A percentile compares a stretch with the other conserved stretches of the same genome.
Evolutionary conservation across 2,888 invertebrate genomes (phyloP).

Genomic region (Crossocerus cetratus): DNA sequence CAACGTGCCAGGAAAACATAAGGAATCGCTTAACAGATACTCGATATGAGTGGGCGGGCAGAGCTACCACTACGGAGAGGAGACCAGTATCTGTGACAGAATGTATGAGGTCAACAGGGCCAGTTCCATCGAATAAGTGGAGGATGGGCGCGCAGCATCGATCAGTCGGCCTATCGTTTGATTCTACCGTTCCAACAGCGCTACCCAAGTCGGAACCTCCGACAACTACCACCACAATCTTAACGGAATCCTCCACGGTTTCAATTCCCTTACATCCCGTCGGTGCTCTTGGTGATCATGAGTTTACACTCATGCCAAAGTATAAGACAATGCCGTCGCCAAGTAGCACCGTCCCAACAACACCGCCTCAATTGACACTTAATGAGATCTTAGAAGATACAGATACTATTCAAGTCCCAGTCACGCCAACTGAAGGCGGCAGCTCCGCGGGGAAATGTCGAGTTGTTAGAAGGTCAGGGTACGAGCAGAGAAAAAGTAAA

Average conservation of each 20-base stretch:
- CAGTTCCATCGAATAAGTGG: constrained; percentile 69
- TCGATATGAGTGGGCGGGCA: constrained; percentile 41
- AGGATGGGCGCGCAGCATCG: constrained; percentile 70
- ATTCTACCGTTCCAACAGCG: constrained; percentile 40
- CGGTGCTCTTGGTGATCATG: constrained; percentile 64
- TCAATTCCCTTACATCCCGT: constrained; percentile 78
- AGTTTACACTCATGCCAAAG: constrained; percentile 73
- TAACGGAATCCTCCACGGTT: constrained; percentile 79
- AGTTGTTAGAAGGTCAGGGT: constrained; percentile 69
- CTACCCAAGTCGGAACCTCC: constrained; percentile 23
- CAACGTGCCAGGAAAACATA: constrained; percentile 38
- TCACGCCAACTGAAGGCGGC: constrained; percentile 43
- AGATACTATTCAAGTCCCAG: constrained; percentile 66
- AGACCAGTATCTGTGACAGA: constrained; percentile 70
- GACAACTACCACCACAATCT: constrained; percentile 73
- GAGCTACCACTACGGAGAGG: constrained; percentile 47
- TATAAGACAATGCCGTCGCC: constrained; percentile 82
- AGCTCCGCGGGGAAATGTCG: constrained; percentile 61
- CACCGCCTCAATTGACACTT: constrained; percentile 77
- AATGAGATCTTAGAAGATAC: constrained; percentile 86
- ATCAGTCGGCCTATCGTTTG: constrained; percentile 58
- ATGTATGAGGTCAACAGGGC: constrained; percentile 64
- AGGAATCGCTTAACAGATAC: constrained; percentile 43
- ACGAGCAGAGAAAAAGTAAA: constrained; percentile 83
- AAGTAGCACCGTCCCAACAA: constrained; percentile 72